Base-by-base conservation (phyloP, 2,888 invertebrate genomes). In the Dryocosmus kuriphilus region DNA sequence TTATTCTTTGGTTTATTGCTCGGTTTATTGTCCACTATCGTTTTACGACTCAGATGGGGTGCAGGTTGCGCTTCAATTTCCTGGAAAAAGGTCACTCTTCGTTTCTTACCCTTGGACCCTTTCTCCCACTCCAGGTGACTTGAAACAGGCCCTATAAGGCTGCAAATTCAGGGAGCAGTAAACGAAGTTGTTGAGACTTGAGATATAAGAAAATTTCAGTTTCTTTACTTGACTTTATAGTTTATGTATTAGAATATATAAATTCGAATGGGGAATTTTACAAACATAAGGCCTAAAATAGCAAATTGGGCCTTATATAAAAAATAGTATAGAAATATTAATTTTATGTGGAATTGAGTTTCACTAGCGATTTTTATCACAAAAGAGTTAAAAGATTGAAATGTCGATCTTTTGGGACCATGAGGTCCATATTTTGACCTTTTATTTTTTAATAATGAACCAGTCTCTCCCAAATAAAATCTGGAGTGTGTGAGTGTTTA, bases 21-120 rank as follows among this genome's bases (percentile, higher is more conserved):
- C 11, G 14, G 57, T 57, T 57, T 57, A 57, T 57, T 22, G 57
- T 22, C 22, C 57, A 24, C 57, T n/a, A 22, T 9, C 57, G 22
- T 57, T 57, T 57, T 57, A 57, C 57, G 57, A 57, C 57, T 57
- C 24, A 57, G 57, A 57, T 57, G 57, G 57, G 57, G 24, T 22
- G 24, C 57, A 57, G 22, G 9, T 57, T 24, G 57, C 11, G 57
- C 57, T 57, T 24, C 11, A 57, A 57, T 57, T 24, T 57, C 57
- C 57, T 24, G 22, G 57, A 57, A 57, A 1, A 57, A 57, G 57
- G 24, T 24, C 57, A 24, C 57, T 22, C 24, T 22, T n/a, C 24
- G 9, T 57, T 24, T 24, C 57, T 57, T 24, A 22, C 57, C 57
- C 3, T 24, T 22, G 22, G 57, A 2, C 57, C 57, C 14, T 11